A percentile compares a stretch with the other conserved stretches of the same genome.
Evolutionary conservation across 2,113 vertebrate species (phyloP).

Genomic region (Himantopus leucocephalus): DNA sequence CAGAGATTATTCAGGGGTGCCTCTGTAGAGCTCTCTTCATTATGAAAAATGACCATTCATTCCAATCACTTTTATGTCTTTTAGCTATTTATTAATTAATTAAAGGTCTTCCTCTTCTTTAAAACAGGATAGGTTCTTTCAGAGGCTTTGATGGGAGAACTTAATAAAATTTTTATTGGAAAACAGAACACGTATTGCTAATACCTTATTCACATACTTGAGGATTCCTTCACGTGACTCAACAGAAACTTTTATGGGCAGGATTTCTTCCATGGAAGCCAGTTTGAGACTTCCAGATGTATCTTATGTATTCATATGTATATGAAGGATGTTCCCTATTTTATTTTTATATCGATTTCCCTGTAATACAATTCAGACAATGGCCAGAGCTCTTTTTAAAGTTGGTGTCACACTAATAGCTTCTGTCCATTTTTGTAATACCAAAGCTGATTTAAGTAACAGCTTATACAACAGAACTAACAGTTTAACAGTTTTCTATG

Average conservation of each 20-base stretch:
- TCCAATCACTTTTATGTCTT: background rate
- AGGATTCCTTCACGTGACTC: background rate
- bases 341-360: background rate
- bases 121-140: background rate
- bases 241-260: background rate
- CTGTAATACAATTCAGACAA: background rate
- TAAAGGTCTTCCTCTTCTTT: background rate
- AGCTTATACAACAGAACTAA: background rate
- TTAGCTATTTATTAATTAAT: background rate
- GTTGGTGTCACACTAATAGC: background rate
- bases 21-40: background rate
- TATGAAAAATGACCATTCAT: background rate
- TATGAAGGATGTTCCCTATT: background rate
- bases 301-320: background rate
- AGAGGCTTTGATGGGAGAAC: background rate
- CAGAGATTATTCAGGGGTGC: background rate
- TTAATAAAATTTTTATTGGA: background rate
- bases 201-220: background rate
- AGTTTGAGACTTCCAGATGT: background rate
- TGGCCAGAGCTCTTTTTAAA: background rate
- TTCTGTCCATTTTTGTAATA: background rate
- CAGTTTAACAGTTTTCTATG: background rate
- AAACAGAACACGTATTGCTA: background rate
- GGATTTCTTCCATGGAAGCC: background rate
- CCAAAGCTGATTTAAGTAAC: background rate